phyloP scores from a whole-genome alignment of 2,888 invertebrate species.

The Zeuzera pyrina region DNA sequence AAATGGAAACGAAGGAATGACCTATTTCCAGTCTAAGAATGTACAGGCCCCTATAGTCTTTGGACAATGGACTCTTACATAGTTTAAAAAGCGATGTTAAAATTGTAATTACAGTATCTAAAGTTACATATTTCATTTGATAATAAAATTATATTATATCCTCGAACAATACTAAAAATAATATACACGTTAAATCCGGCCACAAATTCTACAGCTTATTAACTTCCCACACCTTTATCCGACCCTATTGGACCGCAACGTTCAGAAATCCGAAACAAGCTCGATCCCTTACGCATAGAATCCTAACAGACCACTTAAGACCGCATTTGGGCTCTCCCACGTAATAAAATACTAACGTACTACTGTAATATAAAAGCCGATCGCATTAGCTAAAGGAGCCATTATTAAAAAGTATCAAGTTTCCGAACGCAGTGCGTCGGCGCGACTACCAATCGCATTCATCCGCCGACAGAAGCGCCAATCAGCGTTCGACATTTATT shows the following conservation, averaged over 20 bases:
- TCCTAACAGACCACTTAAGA: slow-evolving; percentile 39
- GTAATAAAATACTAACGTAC: slow-evolving; percentile 66
- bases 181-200: too few species aligned
- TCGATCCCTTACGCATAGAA: slow-evolving; percentile 40
- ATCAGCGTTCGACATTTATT: slow-evolving; percentile 43
- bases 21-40: too few species aligned
- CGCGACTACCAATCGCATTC: slow-evolving; percentile 45
- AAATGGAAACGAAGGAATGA: too few species aligned
- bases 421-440: slow-evolving; percentile 53
- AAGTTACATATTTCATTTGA: too few species aligned
- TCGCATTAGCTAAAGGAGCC: slow-evolving; percentile 71
- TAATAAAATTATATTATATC: too few species aligned
- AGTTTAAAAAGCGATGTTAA: too few species aligned
- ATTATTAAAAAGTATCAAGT: slow-evolving; percentile 73
- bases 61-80: too few species aligned
- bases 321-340: slow-evolving; percentile 47
- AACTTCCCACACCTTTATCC: too few species aligned
- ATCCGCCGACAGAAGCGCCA: slow-evolving; percentile 47
- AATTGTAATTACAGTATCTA: too few species aligned
- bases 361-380: slow-evolving; percentile 60
- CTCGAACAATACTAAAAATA: too few species aligned
- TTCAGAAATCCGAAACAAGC: slow-evolving; percentile 38
- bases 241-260: slow-evolving; percentile 30
- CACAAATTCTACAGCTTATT: too few species aligned
- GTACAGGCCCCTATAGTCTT: too few species aligned